phyloP scores from a whole-genome alignment of 2,888 invertebrate genomes.

The Sepioteuthis lessoniana region DNA sequence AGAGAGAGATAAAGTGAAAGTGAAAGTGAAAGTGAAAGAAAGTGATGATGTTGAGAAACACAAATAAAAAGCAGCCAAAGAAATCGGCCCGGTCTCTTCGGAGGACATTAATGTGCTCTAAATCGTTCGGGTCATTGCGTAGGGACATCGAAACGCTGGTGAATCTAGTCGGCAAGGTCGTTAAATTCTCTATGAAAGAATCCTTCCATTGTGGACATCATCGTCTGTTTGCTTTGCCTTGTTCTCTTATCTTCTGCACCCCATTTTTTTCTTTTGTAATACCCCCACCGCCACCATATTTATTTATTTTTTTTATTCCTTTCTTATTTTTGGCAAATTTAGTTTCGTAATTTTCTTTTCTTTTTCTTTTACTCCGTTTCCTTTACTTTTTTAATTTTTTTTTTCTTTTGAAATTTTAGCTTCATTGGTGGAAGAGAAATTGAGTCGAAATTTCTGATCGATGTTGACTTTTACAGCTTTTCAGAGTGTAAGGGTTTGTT shows the following conservation, averaged over 20 bases:
- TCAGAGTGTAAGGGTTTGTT: no score
- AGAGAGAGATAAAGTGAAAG: not conserved
- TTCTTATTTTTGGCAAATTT: not conserved
- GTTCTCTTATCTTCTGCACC: not conserved
- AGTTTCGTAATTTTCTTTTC: not conserved
- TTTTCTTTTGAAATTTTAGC: not conserved
- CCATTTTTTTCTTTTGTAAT: not conserved
- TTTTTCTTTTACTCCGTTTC: no score
- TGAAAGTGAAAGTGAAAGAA: not conserved
- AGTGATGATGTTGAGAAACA: not conserved
- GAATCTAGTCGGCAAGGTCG: not conserved
- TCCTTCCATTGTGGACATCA: not conserved
- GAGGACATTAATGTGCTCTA: not conserved
- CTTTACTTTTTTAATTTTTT: not conserved
- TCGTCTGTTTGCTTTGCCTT: not conserved
- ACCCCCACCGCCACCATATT: not conserved
- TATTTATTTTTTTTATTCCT: not conserved
- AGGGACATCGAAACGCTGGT: not conserved
- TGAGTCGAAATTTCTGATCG: not conserved
- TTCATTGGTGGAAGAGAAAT: not conserved
- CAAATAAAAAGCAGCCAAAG: not conserved
- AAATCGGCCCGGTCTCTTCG: not conserved
- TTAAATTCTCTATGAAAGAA: conserved; percentile 17
- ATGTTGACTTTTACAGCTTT: not conserved
- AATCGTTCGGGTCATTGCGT: not conserved